Percentiles rank a stretch among this genome's conserved stretches.
phyloP scores from a whole-genome alignment of 2,113 vertebrate genomes.

The Periophthalmodon schlosseri region DNA sequence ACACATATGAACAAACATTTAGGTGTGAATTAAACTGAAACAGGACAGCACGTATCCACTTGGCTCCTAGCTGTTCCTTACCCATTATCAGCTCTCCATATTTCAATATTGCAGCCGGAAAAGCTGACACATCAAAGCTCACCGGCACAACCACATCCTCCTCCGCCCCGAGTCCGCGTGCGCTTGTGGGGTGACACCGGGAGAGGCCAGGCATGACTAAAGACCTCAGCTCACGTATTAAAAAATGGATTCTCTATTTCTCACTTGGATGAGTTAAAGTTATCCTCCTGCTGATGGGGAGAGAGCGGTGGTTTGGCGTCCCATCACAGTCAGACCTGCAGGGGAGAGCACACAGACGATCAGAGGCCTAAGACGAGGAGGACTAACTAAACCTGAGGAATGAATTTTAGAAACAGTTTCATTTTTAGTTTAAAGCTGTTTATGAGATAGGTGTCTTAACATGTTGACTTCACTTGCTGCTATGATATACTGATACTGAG shows the following conservation, averaged over 20 bases:
- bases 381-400: conserved; percentile 3
- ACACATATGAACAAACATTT: conserved; percentile 19
- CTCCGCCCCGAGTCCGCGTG: conserved; percentile 56
- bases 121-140: conserved; percentile 78
- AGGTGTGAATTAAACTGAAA: conserved; percentile 33
- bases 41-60: conserved; percentile 58
- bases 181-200: conserved; percentile 41
- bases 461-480: neutral
- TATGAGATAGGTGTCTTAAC: neutral
- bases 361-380: conserved; percentile 32
- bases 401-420: neutral
- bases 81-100: conserved; percentile 63
- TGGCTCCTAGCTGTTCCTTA: conserved; percentile 60
- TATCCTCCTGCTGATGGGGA: conserved; percentile 44
- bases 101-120: conserved; percentile 62
- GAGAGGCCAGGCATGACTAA: conserved; percentile 71
- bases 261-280: conserved; percentile 60
- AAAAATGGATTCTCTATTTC: conserved; percentile 70
- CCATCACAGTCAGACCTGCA: conserved; percentile 18
- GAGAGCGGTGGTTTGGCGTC: conserved; percentile 40
- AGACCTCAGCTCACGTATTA: conserved; percentile 60
- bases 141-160: conserved; percentile 56
- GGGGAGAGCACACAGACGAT: conserved; percentile 37
- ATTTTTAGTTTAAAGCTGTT: neutral
- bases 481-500: neutral